Conservation (phyloP, 92 coral and sea anemone species). For the Epizoanthus stellaris region DNA sequence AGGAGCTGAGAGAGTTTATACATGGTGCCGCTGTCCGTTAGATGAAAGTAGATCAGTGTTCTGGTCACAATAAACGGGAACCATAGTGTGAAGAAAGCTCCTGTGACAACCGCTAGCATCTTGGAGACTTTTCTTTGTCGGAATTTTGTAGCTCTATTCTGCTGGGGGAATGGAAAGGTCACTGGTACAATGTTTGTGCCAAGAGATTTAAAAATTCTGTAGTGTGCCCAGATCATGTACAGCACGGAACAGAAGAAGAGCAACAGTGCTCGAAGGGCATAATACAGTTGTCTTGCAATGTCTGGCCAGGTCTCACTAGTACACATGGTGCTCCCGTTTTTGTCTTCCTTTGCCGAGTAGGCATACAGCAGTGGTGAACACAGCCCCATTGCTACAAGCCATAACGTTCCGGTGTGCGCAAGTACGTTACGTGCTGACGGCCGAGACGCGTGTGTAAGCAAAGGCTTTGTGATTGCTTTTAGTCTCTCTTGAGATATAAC, state of each 20-base stretch:
- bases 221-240: conserved; percentile 22
- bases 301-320: conserved; percentile 10
- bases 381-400: not conserved
- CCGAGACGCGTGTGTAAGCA: not conserved
- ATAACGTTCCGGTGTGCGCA: not conserved
- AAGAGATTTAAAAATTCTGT: not conserved
- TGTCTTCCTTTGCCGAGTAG: conserved; percentile 1
- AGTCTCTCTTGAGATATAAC: conserved; percentile 4
- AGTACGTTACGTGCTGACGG: not conserved
- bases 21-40: not conserved
- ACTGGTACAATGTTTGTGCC: not conserved
- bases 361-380: conserved; percentile 14
- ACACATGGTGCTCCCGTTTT: not conserved
- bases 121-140: conserved; percentile 15
- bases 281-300: conserved; percentile 16
- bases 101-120: conserved; percentile 8
- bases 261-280: not conserved
- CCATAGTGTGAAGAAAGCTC: conserved; percentile 10
- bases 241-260: not conserved
- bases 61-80: conserved; percentile 9
- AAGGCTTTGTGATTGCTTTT: not conserved
- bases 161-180: not conserved
- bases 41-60: conserved; percentile 11
- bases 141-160: not conserved
- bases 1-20: conserved; percentile 4